These are phyloP conservation scores for Sclerodermus sp. DNA, from an alignment of 2,888 invertebrate species.

Conservation along the genomic window DNA sequence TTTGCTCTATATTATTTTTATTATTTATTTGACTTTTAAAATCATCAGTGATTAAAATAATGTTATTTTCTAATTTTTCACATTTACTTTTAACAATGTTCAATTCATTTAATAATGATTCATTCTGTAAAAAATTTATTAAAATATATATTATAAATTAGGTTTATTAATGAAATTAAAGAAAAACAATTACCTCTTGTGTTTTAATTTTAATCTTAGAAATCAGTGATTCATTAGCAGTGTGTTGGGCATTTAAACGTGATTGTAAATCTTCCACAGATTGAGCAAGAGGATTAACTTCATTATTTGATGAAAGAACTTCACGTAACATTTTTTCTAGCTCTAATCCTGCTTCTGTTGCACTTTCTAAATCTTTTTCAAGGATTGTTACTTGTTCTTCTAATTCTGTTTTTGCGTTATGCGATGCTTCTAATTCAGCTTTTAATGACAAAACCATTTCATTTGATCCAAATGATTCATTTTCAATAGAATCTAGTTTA, in stretches of 20 bases:
- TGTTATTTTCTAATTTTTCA: slow-evolving; percentile 53
- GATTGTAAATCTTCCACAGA: slow-evolving; percentile 69
- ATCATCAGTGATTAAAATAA: slow-evolving; percentile 36
- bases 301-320: slow-evolving; percentile 68
- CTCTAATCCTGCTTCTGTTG: slow-evolving; percentile 79
- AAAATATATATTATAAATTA: slow-evolving; percentile 6
- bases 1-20: slow-evolving; percentile 62
- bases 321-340: slow-evolving; percentile 70
- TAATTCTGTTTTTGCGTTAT: slow-evolving; percentile 59
- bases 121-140: slow-evolving; percentile 44
- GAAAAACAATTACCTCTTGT: slow-evolving; percentile 50
- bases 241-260: slow-evolving; percentile 68
- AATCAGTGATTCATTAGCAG: slow-evolving; percentile 58
- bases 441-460: slow-evolving; percentile 72
- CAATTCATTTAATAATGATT: slow-evolving; percentile 56
- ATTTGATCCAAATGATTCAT: slow-evolving; percentile 72
- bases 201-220: slow-evolving; percentile 53
- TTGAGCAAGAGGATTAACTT: slow-evolving; percentile 64
- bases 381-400: slow-evolving; percentile 71
- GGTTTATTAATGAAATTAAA: slow-evolving; percentile 2
- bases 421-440: slow-evolving; percentile 64
- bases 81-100: slow-evolving; percentile 49
- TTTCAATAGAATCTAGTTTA: slow-evolving; percentile 59
- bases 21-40: slow-evolving; percentile 55
- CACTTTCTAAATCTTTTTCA: slow-evolving; percentile 77